A percentile compares a stretch with the other conserved stretches of the same genome.
Conservation (phyloP, 2,113 vertebrate species). For the Suncus etruscus region DNA sequence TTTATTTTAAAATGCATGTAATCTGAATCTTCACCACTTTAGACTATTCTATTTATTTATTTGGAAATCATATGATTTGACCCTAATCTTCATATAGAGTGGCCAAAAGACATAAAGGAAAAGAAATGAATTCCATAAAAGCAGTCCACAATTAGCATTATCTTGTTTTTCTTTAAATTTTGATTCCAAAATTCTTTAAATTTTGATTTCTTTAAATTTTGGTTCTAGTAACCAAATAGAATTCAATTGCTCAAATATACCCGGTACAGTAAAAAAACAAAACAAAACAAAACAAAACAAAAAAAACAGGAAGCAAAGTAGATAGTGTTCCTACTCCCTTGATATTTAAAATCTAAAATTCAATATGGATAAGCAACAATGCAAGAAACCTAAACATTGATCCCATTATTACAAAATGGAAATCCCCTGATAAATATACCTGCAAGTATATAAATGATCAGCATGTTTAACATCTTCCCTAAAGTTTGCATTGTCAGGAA, state of each 20-base stretch:
- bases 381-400: neutral
- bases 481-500: neutral
- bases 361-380: neutral
- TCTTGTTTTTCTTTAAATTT: conserved; percentile 77
- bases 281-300: too few relatives aligned
- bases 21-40: conserved; percentile 70
- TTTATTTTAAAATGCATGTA: conserved; percentile 74
- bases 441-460: neutral
- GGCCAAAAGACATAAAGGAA: conserved; percentile 77
- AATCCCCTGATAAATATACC: neutral
- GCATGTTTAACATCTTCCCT: neutral
- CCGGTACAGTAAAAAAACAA: conserved; percentile 35
- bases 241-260: conserved; percentile 62
- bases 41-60: conserved; percentile 71
- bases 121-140: conserved; percentile 74
- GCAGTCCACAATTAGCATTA: conserved; percentile 70
- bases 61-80: conserved; percentile 62
- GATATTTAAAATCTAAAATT: conserved; percentile 57
- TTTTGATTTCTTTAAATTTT: neutral
- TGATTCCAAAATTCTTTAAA: conserved; percentile 63
- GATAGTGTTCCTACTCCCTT: neutral
- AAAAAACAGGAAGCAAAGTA: conserved; percentile 37
- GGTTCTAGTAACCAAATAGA: conserved; percentile 55
- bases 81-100: conserved; percentile 60
- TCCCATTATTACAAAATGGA: neutral